Conservation (phyloP, 2,797 vertebrate species). For the Sebastes hopkinsi region DNA sequence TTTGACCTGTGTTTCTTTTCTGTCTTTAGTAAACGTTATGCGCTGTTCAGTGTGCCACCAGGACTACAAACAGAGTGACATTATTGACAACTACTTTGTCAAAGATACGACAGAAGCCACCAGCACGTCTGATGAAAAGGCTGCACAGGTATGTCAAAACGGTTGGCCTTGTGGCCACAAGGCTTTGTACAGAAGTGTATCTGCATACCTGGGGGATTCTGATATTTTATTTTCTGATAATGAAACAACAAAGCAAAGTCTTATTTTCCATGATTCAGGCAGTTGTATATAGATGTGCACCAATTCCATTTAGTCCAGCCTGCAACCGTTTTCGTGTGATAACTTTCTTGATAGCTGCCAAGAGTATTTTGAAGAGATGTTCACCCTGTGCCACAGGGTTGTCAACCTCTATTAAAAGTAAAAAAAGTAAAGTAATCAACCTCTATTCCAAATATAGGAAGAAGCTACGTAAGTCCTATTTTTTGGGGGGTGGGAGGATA, state of each 20-base stretch:
- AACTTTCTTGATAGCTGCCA: neutral
- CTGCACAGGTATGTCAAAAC: constrained; percentile 86
- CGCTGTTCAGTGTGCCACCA: constrained; percentile 94
- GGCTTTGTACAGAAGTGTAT: neutral
- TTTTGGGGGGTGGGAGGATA: too few relatives aligned
- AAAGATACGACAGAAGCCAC: constrained; percentile 93
- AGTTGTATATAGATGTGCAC: neutral
- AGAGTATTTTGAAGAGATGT: neutral
- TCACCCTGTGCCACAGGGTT: neutral
- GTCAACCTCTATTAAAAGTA: neutral
- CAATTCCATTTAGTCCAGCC: neutral
- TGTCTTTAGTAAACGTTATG: constrained; percentile 91
- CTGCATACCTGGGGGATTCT: neutral
- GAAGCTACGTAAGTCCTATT: too few relatives aligned
- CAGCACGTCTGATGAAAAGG: constrained; percentile 91
- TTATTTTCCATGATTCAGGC: neutral
- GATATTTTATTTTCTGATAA: neutral
- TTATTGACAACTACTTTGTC: constrained; percentile 98
- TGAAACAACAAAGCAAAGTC: neutral
- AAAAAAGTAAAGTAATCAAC: neutral
- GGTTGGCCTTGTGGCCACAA: neutral
- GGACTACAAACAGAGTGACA: constrained; percentile 96
- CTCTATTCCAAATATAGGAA: neutral
- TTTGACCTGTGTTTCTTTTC: constrained; percentile 16
- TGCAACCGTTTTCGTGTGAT: neutral